Conservation (phyloP, 2,888 invertebrate species). For the Andrena dorsata region DNA sequence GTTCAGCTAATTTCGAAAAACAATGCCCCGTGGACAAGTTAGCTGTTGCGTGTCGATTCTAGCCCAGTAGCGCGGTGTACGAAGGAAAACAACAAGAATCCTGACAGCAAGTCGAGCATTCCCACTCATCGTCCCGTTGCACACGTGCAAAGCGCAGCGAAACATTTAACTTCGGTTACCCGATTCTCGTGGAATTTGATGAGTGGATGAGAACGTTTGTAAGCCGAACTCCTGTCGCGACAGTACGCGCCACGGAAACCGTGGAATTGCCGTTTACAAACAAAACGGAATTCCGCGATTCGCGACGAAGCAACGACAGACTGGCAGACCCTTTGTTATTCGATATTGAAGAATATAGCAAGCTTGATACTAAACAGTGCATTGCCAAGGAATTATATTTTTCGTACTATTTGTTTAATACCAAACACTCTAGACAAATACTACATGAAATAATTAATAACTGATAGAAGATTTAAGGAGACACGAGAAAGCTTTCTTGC, state of each 20-base stretch:
- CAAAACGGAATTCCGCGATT: constrained; percentile 13
- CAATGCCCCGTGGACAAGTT: background rate
- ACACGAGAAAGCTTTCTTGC: no score
- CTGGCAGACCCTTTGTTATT: background rate
- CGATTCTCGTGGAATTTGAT: constrained; percentile 72
- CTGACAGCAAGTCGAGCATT: background rate
- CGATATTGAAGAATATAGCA: background rate
- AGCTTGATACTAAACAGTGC: background rate
- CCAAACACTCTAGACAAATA: no score
- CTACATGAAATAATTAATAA: no score
- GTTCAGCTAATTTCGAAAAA: background rate
- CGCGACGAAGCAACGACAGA: background rate
- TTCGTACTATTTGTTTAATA: no score
- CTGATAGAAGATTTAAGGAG: no score
- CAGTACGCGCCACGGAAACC: constrained; percentile 8
- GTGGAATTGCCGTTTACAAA: constrained; percentile 35
- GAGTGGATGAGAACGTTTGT: constrained; percentile 59
- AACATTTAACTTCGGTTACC: constrained; percentile 57
- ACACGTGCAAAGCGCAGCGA: constrained; percentile 33
- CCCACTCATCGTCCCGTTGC: background rate
- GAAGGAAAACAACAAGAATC: constrained; percentile 3
- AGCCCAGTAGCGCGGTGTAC: no score
- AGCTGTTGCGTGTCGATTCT: background rate
- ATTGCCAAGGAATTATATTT: background rate
- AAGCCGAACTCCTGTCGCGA: constrained; percentile 15